These are phyloP conservation scores for Scleropages formosus DNA, from an alignment of 2,797 vertebrate genomes.

Conservation along the genomic window DNA sequence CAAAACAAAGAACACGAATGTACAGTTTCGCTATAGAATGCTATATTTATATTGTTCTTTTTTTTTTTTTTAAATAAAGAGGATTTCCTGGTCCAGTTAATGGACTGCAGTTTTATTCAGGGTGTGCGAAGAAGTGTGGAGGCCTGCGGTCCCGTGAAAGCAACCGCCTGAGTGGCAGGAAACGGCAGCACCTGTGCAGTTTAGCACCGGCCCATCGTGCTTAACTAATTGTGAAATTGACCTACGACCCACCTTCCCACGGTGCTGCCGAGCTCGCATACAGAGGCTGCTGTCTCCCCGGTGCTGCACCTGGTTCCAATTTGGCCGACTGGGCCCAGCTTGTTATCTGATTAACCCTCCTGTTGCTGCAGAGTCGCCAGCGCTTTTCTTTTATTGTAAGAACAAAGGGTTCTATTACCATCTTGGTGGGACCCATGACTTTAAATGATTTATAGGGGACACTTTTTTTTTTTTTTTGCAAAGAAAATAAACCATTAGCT, in stretches of 20 bases:
- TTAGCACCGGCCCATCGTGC: slow-evolving; percentile 78
- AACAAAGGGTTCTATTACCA: slow-evolving; percentile 88
- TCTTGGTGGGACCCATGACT: slow-evolving; percentile 74
- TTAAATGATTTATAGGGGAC: slow-evolving; percentile 1
- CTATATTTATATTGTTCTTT: too few species aligned
- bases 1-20: too few species aligned
- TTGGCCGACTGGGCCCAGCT: slow-evolving; percentile 76
- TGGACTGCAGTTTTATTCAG: neutral
- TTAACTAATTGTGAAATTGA: slow-evolving; percentile 87
- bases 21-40: too few species aligned
- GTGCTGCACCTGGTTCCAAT: slow-evolving; percentile 80
- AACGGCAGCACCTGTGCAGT: slow-evolving; percentile 85
- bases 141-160: slow-evolving; percentile 57
- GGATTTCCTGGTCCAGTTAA: too few species aligned
- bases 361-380: slow-evolving; percentile 69
- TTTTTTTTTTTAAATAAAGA: too few species aligned
- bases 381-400: slow-evolving; percentile 78
- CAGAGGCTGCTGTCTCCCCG: slow-evolving; percentile 57
- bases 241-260: slow-evolving; percentile 81
- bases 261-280: slow-evolving; percentile 60
- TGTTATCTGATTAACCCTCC: slow-evolving; percentile 80
- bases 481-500: slow-evolving; percentile 53
- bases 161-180: slow-evolving; percentile 71
- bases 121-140: slow-evolving; percentile 1
- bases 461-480: slow-evolving; percentile 26